A percentile compares a stretch with the other conserved stretches of the same genome.
Conservation (phyloP, 2,797 vertebrate species). For the Octomys mimax region DNA sequence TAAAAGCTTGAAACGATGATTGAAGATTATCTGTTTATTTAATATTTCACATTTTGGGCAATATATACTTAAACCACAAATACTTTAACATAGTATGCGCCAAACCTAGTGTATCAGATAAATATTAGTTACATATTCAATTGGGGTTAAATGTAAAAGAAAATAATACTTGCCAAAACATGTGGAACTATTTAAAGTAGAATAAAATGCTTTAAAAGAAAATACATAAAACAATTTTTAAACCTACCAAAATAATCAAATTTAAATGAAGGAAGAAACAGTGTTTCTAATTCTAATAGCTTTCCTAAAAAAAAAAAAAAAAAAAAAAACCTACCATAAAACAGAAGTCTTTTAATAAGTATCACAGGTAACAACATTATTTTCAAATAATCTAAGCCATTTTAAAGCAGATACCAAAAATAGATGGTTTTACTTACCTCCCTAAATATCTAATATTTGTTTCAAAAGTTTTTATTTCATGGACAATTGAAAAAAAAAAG, state of each 20-base stretch:
- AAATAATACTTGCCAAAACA: constrained; percentile 43
- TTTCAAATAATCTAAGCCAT: constrained; percentile 69
- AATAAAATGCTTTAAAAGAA: constrained; percentile 47
- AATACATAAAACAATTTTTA: constrained; percentile 50
- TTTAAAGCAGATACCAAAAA: constrained; percentile 66
- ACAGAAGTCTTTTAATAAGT: constrained; percentile 15
- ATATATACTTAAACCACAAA: background rate
- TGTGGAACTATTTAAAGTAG: constrained; percentile 61
- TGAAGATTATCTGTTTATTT: constrained; percentile 57
- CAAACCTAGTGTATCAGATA: constrained; percentile 20
- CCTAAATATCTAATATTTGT: constrained; percentile 68
- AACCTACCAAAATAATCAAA: constrained; percentile 62
- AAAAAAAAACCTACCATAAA: constrained; percentile 11
- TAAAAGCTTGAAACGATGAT: constrained; percentile 43
- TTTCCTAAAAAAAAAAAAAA: constrained; percentile 36
- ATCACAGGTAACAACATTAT: constrained; percentile 31
- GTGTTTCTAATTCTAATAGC: constrained; percentile 61
- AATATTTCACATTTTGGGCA: constrained; percentile 22
- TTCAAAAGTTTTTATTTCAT: constrained; percentile 45
- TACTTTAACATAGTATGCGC: constrained; percentile 8
- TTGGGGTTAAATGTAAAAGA: constrained; percentile 15
- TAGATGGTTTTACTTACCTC: constrained; percentile 75
- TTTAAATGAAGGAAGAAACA: constrained; percentile 47
- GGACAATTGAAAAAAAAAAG: background rate
- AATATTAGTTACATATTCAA: constrained; percentile 64